Conservation (phyloP, 2,888 invertebrate genomes). For the Ormyrus labotus region DNA sequence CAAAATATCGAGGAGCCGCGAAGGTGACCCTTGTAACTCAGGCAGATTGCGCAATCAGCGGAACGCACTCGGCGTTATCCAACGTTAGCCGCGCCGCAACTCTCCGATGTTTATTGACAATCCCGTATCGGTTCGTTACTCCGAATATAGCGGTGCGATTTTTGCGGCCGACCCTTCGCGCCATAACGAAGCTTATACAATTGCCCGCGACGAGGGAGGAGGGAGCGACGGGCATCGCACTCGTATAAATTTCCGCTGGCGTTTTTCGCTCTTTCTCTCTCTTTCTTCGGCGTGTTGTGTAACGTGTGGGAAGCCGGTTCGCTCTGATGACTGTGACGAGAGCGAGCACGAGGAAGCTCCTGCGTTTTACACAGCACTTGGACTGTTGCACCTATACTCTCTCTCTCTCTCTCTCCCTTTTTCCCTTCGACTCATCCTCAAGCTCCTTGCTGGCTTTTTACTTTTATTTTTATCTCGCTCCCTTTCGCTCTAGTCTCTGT, state of each 20-base stretch:
- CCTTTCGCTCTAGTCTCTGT: slow-evolving; percentile 10
- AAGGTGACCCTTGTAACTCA: background rate
- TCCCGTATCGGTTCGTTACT: slow-evolving; percentile 32
- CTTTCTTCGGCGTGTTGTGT: slow-evolving; percentile 3
- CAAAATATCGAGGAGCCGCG: too few relatives aligned
- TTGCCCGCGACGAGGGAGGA: background rate
- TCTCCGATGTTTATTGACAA: slow-evolving; percentile 29
- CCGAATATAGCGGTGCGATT: background rate
- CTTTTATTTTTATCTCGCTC: slow-evolving; percentile 34
- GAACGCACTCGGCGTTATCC: background rate
- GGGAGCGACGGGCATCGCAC: slow-evolving; percentile 7
- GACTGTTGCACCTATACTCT: background rate
- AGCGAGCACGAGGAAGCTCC: slow-evolving; percentile 35
- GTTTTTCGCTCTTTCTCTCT: slow-evolving; percentile 19
- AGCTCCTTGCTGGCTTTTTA: slow-evolving; percentile 13
- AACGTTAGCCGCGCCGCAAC: slow-evolving; percentile 7
- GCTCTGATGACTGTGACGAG: slow-evolving; percentile 44
- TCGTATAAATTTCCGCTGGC: slow-evolving; percentile 31
- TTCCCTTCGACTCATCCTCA: slow-evolving; percentile 3
- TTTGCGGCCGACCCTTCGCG: background rate
- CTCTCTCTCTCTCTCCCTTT: slow-evolving; percentile 18
- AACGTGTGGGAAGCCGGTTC: slow-evolving; percentile 46
- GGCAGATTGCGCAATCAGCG: slow-evolving; percentile 13
- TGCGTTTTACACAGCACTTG: slow-evolving; percentile 31
- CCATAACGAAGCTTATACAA: background rate